Evolutionary conservation across 92 coral and sea anemone species (phyloP), one percentile per base, ranked within the genome.

Genomic region (Parazoanthus atlanticus): DNA sequence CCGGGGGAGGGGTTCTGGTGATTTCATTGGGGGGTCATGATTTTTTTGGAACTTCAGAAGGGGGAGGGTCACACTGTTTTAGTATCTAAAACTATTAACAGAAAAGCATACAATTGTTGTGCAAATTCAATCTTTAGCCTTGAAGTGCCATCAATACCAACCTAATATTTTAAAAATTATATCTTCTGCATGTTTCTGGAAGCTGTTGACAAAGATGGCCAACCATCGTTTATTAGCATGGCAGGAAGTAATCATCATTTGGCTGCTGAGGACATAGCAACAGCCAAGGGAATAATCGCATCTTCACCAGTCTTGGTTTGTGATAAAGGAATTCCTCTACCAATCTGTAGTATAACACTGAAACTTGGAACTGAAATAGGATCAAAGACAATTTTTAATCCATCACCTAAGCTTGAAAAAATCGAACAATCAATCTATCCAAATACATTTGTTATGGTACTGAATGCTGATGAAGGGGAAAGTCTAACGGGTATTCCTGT

Each of bases 211-310:
- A 78, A 78, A 32, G 91, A 90, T 73, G 96, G 95, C 13, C 93
- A 96, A 75, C 99, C 99, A 73, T 91, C 95, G 8, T 96, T 92
- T 76, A 92, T 96, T 74, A 93, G 99, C 75, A 86, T 96, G 56
- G 95, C 96, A 21, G 99, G 98, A 80, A 94, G 96, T 28, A 95
- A 93, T 86, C 91, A 89, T 33, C 91, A 90, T 36, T 73, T 96
- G 15, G 73, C 93, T 1, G 32, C 86, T 30, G 94, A 88, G 13
- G 92, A 96, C 61, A 65, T 96, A 33, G 56, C 88, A 69, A 77
- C 84, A 43, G 93, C 98, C 15, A 85, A 88, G 79, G 38, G 38
- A 64, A 34, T 90, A 15, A 93, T 95, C 3, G 61, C 81, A 69
- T 88, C 93, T 32, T 82, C 93, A 72, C 95, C 93, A 26, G 96